phyloP scores from a whole-genome alignment of 2,113 vertebrate genomes.

The Chiloscyllium plagiosum region DNA sequence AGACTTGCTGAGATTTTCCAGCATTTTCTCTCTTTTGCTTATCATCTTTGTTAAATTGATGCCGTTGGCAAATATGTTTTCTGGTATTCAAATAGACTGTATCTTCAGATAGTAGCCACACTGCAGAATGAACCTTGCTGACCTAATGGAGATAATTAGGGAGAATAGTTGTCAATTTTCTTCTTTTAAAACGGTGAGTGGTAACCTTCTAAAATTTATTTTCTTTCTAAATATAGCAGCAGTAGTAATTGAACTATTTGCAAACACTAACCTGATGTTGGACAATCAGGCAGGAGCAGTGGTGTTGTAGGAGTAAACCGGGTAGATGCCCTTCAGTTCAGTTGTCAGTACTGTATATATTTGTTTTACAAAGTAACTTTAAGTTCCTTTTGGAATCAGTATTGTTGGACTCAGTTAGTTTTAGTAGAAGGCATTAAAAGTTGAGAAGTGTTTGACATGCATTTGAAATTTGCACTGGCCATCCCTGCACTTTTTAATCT shows the following conservation, averaged over 20 bases:
- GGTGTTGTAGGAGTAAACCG: background rate
- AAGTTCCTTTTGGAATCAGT: background rate
- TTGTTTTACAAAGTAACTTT: background rate
- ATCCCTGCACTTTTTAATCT: background rate
- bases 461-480: background rate
- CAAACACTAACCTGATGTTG: background rate
- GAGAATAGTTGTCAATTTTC: background rate
- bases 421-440: background rate
- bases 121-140: background rate
- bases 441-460: background rate
- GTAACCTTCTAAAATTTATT: background rate
- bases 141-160: background rate
- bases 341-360: background rate
- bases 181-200: too few species aligned
- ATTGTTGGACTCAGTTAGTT: background rate
- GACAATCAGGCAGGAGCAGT: background rate
- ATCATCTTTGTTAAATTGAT: background rate
- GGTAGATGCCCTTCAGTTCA: background rate
- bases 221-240: background rate
- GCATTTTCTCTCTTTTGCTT: background rate
- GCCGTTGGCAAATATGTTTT: background rate
- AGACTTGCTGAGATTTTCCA: too few species aligned
- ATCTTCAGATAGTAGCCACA: background rate
- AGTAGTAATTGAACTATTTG: background rate
- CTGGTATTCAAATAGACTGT: background rate